Conservation (phyloP, 1,140 invertebrate genomes). For the Trichonephila inaurata region DNA sequence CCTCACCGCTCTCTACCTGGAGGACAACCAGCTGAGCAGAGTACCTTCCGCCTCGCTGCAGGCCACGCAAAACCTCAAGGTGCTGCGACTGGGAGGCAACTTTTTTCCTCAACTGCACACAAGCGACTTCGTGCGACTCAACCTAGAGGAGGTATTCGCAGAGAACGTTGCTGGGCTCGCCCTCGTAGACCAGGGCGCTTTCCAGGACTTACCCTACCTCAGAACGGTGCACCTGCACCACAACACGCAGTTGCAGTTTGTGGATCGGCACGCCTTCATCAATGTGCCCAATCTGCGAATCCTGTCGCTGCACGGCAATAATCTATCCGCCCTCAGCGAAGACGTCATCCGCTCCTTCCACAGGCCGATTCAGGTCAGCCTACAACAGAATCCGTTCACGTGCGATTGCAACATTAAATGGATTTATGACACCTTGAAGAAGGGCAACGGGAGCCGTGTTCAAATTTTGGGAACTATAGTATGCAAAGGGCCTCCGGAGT, state of each 20-base stretch:
- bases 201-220: conserved; percentile 81
- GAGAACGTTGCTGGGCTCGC: conserved; percentile 80
- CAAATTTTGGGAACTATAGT: conserved; percentile 79
- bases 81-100: conserved; percentile 90
- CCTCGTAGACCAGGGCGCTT: conserved; percentile 81
- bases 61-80: conserved; percentile 83
- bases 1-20: conserved; percentile 77
- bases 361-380: conserved; percentile 79
- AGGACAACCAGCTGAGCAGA: conserved; percentile 78
- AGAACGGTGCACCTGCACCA: conserved; percentile 80
- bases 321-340: conserved; percentile 79
- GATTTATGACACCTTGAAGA: conserved; percentile 79
- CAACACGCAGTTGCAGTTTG: conserved; percentile 80
- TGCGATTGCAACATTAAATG: conserved; percentile 83
- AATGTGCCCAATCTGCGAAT: conserved; percentile 80
- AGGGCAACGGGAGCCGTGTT: conserved; percentile 75
- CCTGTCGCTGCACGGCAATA: conserved; percentile 81
- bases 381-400: conserved; percentile 81
- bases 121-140: conserved; percentile 80
- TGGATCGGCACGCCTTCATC: conserved; percentile 81
- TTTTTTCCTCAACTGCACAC: conserved; percentile 82
- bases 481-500: conserved; percentile 79
- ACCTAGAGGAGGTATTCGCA: conserved; percentile 79
- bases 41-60: conserved; percentile 78
- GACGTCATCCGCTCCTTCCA: conserved; percentile 78